A percentile compares a stretch with the other conserved stretches of the same genome.
Evolutionary conservation across 23 tunicate genomes (phyloP).

Genomic region (Trididemnum miniatum): DNA sequence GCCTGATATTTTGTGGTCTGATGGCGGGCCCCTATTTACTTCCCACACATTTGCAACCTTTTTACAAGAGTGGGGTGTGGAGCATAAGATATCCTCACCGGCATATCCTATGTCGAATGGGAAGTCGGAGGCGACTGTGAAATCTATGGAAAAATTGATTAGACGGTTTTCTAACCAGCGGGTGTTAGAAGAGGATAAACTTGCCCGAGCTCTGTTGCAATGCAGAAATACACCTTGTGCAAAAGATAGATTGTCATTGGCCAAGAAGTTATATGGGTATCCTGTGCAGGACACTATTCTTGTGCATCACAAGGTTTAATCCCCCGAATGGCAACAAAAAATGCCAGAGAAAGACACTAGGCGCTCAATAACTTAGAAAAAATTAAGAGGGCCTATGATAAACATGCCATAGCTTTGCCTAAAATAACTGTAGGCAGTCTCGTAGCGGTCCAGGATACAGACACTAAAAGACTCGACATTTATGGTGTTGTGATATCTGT

Average conservation of each 20-base stretch:
- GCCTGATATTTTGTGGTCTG: conserved; percentile 14
- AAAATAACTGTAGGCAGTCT: neutral
- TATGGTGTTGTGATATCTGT: neutral
- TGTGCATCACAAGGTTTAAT: neutral
- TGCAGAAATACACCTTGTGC: neutral
- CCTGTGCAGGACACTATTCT: conserved; percentile 21
- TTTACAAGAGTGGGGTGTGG: conserved; percentile 12
- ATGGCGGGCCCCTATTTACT: conserved; percentile 2
- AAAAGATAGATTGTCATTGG: conserved; percentile 6
- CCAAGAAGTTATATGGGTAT: conserved; percentile 3
- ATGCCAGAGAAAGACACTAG: neutral
- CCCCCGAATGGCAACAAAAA: conserved; percentile 15
- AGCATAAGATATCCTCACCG: conserved; percentile 11
- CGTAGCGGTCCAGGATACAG: neutral
- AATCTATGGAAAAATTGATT: too few species aligned
- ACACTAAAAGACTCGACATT: neutral
- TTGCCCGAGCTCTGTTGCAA: conserved; percentile 6
- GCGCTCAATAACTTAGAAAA: neutral
- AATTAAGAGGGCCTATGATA: neutral
- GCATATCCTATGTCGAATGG: conserved; percentile 14
- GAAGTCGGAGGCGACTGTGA: neutral
- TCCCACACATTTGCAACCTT: conserved; percentile 2
- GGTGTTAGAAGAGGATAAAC: neutral
- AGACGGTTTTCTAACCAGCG: neutral
- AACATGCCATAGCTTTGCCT: neutral